Evolutionary conservation across 1,140 invertebrate genomes (phyloP), one percentile per base, ranked within the genome.

Genomic region (Tetraneura akinire): DNA sequence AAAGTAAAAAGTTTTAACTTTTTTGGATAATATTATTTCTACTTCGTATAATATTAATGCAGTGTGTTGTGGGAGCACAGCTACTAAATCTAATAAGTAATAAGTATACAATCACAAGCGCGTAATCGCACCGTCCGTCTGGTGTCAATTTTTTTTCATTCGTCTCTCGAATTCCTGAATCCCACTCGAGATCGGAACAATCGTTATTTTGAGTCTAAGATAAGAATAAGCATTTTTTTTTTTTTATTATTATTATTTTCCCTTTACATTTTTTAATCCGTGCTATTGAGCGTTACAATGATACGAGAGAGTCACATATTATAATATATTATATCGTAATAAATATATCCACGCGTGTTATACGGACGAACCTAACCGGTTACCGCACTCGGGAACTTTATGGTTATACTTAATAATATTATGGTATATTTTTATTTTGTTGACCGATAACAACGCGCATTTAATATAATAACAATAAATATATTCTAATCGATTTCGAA

Each of bases 401-500:
- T 49, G 68, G 68, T 51, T 49, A n/a, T n/a, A n/a, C n/a, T n/a
- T n/a, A n/a, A n/a, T n/a, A n/a, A n/a, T n/a, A n/a, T n/a, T n/a
- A n/a, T n/a, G n/a, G n/a, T n/a, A n/a, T n/a, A n/a, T n/a, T n/a
- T 6, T 60, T 1, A 37, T 51, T 47, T 51, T 71, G 26, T 45
- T 18, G 42, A 71, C 42, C 42, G 42, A 21, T 45, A 29, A 26
- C 21, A 49, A 49, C 10, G 49, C 26, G 9, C 42, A 18, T 71
- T 71, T 47, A 71, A 71, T 66, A n/a, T n/a, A n/a, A n/a, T n/a
- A n/a, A n/a, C n/a, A n/a, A n/a, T n/a, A n/a, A n/a, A n/a, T n/a
- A n/a, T n/a, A 66, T 71, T 71, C 68, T 71, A 71, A 71, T 71
- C 68, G 66, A 68, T 47, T 68, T 68, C 66, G 13, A 71, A 71